Evolutionary conservation across 2,113 vertebrate species (phyloP).

Genomic region (Pollachius pollachius): DNA sequence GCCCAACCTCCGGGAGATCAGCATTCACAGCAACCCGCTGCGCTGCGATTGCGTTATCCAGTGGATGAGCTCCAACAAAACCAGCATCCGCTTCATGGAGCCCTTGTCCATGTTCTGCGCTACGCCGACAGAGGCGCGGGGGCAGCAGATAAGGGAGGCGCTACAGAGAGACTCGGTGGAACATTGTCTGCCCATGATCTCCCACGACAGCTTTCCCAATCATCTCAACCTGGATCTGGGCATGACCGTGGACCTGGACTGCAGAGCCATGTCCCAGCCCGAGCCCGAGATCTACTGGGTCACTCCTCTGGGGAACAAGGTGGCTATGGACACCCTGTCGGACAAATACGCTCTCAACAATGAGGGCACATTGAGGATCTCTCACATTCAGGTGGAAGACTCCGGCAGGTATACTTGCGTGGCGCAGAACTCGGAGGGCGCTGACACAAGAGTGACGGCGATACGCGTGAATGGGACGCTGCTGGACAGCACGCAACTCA

Average conservation of each 20-base stretch:
- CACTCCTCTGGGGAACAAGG: conserved; percentile 89
- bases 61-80: conserved; percentile 93
- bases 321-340: conserved; percentile 83
- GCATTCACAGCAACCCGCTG: conserved; percentile 93
- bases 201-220: conserved; percentile 86
- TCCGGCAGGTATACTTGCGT: conserved; percentile 95
- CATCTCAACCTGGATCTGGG: conserved; percentile 86
- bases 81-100: conserved; percentile 95
- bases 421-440: conserved; percentile 91
- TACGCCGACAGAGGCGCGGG: conserved; percentile 85
- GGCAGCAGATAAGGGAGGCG: conserved; percentile 86
- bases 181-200: conserved; percentile 93
- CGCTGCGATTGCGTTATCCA: conserved; percentile 94
- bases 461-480: conserved; percentile 92
- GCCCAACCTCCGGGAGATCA: conserved; percentile 93
- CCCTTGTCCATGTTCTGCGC: conserved; percentile 93
- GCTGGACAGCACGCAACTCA: conserved; percentile 85
- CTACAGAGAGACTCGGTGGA: conserved; percentile 80
- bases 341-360: conserved; percentile 87
- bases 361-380: conserved; percentile 89
- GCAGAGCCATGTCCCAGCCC: conserved; percentile 92
- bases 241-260: conserved; percentile 85
- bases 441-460: conserved; percentile 87
- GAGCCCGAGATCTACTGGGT: conserved; percentile 99
- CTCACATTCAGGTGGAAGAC: conserved; percentile 85